A percentile compares a stretch with the other conserved stretches of the same genome.
These are phyloP conservation scores for Diabrotica balteata DNA, from an alignment of 2,888 invertebrate genomes.

Conservation along the genomic window DNA sequence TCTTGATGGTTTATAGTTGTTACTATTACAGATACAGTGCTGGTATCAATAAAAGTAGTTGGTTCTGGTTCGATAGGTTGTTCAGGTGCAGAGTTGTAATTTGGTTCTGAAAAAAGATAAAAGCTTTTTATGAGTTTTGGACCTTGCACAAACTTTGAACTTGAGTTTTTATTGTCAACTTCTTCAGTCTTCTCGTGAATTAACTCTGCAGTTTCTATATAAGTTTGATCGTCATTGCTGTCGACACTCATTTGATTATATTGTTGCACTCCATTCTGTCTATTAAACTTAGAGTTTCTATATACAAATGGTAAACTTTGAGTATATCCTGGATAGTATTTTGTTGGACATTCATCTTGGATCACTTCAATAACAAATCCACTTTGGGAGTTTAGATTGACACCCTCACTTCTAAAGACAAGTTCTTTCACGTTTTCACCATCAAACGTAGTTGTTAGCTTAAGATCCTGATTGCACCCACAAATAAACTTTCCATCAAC, in stretches of 20 bases:
- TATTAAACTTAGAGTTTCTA: too few relatives aligned
- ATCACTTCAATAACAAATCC: conserved; percentile 66
- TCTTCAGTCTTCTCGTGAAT: conserved; percentile 44
- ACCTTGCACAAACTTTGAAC: conserved; percentile 9
- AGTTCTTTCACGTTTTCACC: conserved; percentile 58
- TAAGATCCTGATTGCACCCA: conserved; percentile 64
- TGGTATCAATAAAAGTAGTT: conserved; percentile 51
- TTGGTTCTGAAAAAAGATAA: conserved; percentile 51
- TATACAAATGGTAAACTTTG: conserved; percentile 1
- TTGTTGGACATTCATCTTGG: conserved; percentile 64
- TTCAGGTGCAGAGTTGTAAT: conserved; percentile 35
- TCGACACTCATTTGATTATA: neutral
- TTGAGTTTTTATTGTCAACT: conserved; percentile 24
- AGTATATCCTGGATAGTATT: conserved; percentile 42
- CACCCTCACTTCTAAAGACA: conserved; percentile 60
- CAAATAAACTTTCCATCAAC: conserved; percentile 66
- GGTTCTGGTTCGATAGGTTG: conserved; percentile 49
- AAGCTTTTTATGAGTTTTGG: conserved; percentile 45
- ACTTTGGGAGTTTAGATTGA: conserved; percentile 54
- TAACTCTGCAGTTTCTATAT: conserved; percentile 42
- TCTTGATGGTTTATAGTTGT: conserved; percentile 42
- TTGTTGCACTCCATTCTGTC: too few relatives aligned
- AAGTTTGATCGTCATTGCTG: conserved; percentile 11
- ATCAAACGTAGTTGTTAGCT: conserved; percentile 54
- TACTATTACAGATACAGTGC: conserved; percentile 40